Conservation (phyloP, 2,113 vertebrate genomes). For the Podiceps cristatus region DNA sequence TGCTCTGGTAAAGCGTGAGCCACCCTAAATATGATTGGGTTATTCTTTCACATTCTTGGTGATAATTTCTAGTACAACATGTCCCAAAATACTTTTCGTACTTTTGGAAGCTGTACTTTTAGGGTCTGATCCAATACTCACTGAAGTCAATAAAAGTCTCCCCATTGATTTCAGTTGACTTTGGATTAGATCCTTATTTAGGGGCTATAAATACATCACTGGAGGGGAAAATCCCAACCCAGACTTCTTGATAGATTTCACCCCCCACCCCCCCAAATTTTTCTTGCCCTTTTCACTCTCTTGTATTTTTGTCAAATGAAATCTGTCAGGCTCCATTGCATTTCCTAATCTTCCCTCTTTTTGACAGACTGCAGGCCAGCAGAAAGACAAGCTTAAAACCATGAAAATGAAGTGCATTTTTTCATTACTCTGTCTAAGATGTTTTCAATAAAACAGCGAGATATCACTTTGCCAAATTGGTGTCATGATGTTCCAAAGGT, state of each 20-base stretch:
- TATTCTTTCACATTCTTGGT: constrained; percentile 32
- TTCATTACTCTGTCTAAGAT: constrained; percentile 72
- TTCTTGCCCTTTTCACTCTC: background rate
- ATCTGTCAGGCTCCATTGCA: background rate
- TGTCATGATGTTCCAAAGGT: constrained; percentile 75
- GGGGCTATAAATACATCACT: constrained; percentile 36
- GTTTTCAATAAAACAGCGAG: constrained; percentile 78
- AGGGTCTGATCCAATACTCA: constrained; percentile 9
- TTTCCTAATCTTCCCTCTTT: constrained; percentile 49
- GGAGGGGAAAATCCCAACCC: constrained; percentile 26
- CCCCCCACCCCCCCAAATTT: background rate
- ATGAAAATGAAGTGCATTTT: constrained; percentile 63
- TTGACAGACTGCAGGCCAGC: constrained; percentile 51
- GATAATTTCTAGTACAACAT: constrained; percentile 39
- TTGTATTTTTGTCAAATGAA: constrained; percentile 47
- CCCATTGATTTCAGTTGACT: constrained; percentile 35
- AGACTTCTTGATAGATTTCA: background rate
- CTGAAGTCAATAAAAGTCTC: constrained; percentile 26
- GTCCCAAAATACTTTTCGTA: constrained; percentile 11
- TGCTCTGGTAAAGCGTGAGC: background rate
- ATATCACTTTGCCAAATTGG: constrained; percentile 70
- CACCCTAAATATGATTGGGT: background rate
- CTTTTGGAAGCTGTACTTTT: constrained; percentile 1
- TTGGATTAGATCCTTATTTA: constrained; percentile 33
- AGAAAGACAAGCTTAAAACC: constrained; percentile 58